These are phyloP conservation scores for Hoplostethus mediterraneus DNA, from an alignment of 2,797 vertebrate genomes.

Conservation along the genomic window DNA sequence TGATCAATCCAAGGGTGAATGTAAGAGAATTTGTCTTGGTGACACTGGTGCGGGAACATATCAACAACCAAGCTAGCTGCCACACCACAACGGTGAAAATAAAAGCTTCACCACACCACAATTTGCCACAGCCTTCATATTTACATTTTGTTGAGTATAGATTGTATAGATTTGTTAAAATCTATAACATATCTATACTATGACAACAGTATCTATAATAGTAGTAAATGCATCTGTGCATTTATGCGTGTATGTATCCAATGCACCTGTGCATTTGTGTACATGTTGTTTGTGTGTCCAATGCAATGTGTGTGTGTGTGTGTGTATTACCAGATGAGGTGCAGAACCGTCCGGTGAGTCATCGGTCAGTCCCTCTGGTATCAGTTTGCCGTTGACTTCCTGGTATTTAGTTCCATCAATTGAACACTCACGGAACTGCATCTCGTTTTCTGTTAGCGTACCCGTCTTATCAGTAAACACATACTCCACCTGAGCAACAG, in stretches of 20 bases:
- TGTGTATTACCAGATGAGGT: constrained; percentile 77
- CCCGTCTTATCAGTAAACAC: constrained; percentile 99
- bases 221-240: too few relatives aligned
- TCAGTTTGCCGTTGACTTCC: constrained; percentile 93
- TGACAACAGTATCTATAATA: too few relatives aligned
- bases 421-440: constrained; percentile 98
- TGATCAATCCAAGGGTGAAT: background rate
- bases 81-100: background rate
- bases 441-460: constrained; percentile 97
- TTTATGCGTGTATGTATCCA: background rate
- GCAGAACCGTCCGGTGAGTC: constrained; percentile 86
- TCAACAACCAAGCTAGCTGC: background rate
- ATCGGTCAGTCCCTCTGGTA: constrained; percentile 92
- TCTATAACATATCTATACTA: too few relatives aligned
- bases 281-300: background rate
- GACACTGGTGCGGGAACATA: background rate
- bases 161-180: too few relatives aligned
- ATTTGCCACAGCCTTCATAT: background rate
- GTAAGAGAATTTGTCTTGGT: too few relatives aligned
- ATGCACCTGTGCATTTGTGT: background rate
- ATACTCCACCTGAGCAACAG: constrained; percentile 92
- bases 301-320: background rate
- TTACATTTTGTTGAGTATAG: background rate
- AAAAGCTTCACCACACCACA: background rate
- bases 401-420: constrained; percentile 95